Conservation (phyloP, 2,797 vertebrate genomes). For the Ctenosaura bakeri region DNA sequence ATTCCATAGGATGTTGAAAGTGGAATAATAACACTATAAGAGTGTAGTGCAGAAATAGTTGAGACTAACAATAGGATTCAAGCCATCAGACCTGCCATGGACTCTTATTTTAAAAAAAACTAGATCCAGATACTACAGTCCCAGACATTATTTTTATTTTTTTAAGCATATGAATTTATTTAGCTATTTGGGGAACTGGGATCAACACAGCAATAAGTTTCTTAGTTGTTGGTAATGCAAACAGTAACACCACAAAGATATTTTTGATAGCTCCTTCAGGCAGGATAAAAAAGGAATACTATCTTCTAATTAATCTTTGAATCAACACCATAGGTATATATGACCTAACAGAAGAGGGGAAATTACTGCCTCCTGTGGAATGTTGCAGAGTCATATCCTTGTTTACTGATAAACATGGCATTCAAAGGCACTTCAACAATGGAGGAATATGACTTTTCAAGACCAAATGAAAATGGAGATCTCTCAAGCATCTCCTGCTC, state of each 20-base stretch:
- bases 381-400: neutral
- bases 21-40: too few relatives aligned
- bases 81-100: neutral
- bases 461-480: neutral
- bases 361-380: neutral
- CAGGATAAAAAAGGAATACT: neutral
- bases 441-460: neutral
- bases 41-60: too few relatives aligned
- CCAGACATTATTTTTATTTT: neutral
- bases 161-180: too few relatives aligned
- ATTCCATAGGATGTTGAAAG: too few relatives aligned
- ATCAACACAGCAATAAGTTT: neutral
- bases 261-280: neutral
- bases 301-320: conserved; percentile 23
- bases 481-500: neutral
- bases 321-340: neutral
- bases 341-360: neutral
- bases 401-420: neutral
- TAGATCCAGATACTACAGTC: neutral
- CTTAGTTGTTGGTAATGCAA: neutral
- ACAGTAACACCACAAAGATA: neutral
- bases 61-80: too few relatives aligned
- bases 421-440: neutral
- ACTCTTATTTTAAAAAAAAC: neutral
- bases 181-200: neutral